Percentiles rank a stretch among this genome's conserved stretches.
Evolutionary conservation across 2,888 invertebrate species (phyloP).

Genomic region (Anorthoa munda): DNA sequence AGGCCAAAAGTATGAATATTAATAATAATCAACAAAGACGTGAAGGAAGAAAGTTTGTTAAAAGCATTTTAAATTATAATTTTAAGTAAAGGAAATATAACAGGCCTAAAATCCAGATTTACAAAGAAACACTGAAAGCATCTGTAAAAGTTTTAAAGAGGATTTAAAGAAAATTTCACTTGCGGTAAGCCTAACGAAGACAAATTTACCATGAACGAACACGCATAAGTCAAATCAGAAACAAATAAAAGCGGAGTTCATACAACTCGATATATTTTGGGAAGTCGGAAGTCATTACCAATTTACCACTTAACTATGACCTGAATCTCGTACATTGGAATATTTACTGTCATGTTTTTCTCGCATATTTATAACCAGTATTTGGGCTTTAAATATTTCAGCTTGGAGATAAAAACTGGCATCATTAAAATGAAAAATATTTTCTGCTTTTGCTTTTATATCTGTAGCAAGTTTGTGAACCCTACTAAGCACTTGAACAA

Average conservation of each 20-base stretch:
- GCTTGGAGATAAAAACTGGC: slow-evolving; percentile 28
- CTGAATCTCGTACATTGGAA: slow-evolving; percentile 41
- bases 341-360: slow-evolving; percentile 49
- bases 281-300: slow-evolving; percentile 62
- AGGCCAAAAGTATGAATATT: slow-evolving; percentile 24
- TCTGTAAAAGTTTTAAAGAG: slow-evolving; percentile 7
- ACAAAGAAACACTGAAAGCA: slow-evolving; percentile 10
- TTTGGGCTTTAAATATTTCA: slow-evolving; percentile 35
- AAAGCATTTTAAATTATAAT: slow-evolving; percentile 45
- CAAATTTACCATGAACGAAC: slow-evolving; percentile 49
- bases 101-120: slow-evolving; percentile 8
- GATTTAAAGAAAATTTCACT: neutral
- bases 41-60: slow-evolving; percentile 33
- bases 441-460: neutral
- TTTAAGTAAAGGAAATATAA: slow-evolving; percentile 32
- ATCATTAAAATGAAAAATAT: slow-evolving; percentile 31
- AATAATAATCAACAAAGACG: slow-evolving; percentile 34
- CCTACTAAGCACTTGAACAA: slow-evolving; percentile 13
- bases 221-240: slow-evolving; percentile 60
- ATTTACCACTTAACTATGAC: slow-evolving; percentile 57
- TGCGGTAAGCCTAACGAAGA: slow-evolving; percentile 21
- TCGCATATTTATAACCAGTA: slow-evolving; percentile 33
- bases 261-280: slow-evolving; percentile 56
- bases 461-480: slow-evolving; percentile 23
- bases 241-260: slow-evolving; percentile 57